A percentile compares a stretch with the other conserved stretches of the same genome.
These are phyloP conservation scores for Theretra japonica DNA, from an alignment of 2,888 invertebrate species.

Conservation along the genomic window DNA sequence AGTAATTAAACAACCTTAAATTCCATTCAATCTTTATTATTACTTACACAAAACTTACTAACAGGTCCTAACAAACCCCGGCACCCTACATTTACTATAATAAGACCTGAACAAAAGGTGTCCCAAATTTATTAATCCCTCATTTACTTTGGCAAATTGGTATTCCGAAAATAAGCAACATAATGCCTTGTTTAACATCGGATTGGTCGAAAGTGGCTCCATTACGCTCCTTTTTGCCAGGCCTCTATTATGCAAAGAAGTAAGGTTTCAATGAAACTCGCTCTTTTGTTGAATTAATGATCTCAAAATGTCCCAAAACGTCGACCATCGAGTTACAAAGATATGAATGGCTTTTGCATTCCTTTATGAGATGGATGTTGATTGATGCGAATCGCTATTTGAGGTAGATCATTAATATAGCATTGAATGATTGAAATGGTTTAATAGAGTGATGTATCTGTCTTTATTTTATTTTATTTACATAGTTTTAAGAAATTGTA, in stretches of 20 bases:
- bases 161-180: constrained; percentile 12
- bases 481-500: no score
- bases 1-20: no score
- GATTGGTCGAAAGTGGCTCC: constrained; percentile 5
- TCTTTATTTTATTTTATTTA: no score
- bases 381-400: background rate
- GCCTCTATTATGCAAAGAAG: constrained; percentile 16
- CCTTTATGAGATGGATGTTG: background rate
- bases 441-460: background rate
- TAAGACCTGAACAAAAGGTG: background rate
- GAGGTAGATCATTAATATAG: background rate
- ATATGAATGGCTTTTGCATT: background rate
- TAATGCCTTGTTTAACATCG: constrained; percentile 36
- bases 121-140: constrained; percentile 7
- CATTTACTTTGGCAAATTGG: constrained; percentile 20
- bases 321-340: background rate
- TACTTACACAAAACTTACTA: no score
- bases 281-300: constrained; percentile 41
- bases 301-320: constrained; percentile 38
- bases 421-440: background rate
- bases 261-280: constrained; percentile 25
- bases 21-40: no score
- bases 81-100: background rate
- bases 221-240: background rate
- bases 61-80: no score